phyloP scores from a whole-genome alignment of 2,113 vertebrate genomes.

The Abramis brama region DNA sequence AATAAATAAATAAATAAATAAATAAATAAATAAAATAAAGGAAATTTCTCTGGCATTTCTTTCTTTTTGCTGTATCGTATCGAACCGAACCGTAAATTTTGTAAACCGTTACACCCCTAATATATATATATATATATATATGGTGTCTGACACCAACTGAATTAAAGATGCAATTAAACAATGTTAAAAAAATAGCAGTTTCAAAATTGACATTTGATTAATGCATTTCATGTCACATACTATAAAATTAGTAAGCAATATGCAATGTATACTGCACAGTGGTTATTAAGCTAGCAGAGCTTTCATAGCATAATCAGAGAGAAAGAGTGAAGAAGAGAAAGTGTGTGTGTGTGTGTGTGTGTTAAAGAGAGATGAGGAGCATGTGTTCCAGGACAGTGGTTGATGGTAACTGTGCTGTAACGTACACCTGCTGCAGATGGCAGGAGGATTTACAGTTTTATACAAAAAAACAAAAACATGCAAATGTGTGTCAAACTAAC shows the following conservation, averaged over 20 bases:
- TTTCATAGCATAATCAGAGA: not conserved
- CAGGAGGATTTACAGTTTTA: slow-evolving; percentile 32
- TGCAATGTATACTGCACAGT: not conserved
- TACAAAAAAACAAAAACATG: not conserved
- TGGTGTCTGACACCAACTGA: too few species aligned
- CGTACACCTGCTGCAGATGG: slow-evolving; percentile 52
- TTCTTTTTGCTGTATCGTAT: too few species aligned
- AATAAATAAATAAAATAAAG: too few species aligned
- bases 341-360: too few species aligned
- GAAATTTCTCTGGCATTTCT: too few species aligned
- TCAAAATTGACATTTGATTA: not conserved
- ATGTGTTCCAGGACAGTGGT: slow-evolving; percentile 17
- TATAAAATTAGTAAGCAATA: not conserved
- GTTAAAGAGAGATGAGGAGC: slow-evolving; percentile 1
- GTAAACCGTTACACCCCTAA: too few species aligned
- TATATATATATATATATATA: too few species aligned
- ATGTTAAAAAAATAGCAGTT: not conserved
- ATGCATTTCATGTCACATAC: not conserved
- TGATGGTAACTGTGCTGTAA: slow-evolving; percentile 23
- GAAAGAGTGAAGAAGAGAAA: not conserved
- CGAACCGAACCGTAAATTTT: too few species aligned
- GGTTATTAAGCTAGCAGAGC: not conserved
- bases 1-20: too few species aligned
- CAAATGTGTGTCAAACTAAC: slow-evolving; percentile 31
- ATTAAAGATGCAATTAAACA: too few species aligned